Base-by-base conservation (phyloP, 1,140 invertebrate genomes). In the Cydia splendana region DNA sequence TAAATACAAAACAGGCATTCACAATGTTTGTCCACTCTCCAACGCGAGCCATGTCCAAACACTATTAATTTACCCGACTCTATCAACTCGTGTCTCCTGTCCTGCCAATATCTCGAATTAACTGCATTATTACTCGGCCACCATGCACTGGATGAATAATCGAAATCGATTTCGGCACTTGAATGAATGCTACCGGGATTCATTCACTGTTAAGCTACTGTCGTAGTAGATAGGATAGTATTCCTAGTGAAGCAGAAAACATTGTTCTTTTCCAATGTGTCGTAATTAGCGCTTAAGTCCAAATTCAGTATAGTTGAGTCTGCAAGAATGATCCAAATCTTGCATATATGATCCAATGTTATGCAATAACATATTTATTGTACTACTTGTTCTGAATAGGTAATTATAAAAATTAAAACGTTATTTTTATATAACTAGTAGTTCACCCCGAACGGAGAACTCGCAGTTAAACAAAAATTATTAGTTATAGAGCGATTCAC, bases 31-130 rank as follows among this genome's bases (percentile, higher is more conserved):
- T 38, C n/a, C 30, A 12, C 30, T 38, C 30, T 71, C 34, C 34
- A 12, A 38, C n/a, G 34, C 67, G 30, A 71, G 67, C 67, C 67
- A 38, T 18, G 67, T 38, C 18, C 67, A 71, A 71, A 71, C 67
- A 71, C 67, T 71, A 71, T 71, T 71, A 71, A 71, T 71, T 71
- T 71, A 71, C 67, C 10, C 67, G n/a, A 10, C 38, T 38, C n/a
- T 34, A 69, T 69, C 65, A 69, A 71, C 57, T 71, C 28, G 30
- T 15, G 65, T 57, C 34, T 42, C 38, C 12, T 42, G 67, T 45
- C 67, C 67, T 9, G 30, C 34, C 67, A 69, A 42, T 71, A 71
- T 71, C 34, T 9, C 15, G 67, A 15, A 71, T 38, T 71, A 71
- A 71, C 57, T 62, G 57, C 57, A 24, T 62, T 62, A 62, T 62